Base-by-base conservation (phyloP, 1,140 invertebrate species). In the Portunus trituberculatus region DNA sequence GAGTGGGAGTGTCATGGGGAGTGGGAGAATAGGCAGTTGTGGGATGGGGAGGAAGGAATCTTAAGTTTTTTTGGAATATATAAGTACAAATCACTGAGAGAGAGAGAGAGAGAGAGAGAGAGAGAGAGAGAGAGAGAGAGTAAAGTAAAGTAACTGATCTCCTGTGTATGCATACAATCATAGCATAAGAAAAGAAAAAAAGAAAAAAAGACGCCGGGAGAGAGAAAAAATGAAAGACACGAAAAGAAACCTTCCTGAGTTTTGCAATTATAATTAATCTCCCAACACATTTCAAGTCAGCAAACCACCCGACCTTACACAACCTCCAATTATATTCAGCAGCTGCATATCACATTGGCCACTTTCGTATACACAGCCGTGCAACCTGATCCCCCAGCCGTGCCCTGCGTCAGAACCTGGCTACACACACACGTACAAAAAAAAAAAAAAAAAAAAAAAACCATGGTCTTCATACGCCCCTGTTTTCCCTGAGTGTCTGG, bases 251-350 rank as follows among this genome's bases (percentile, higher is more conserved):
- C 39, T 48, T 14, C 8, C 46, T 32, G 0, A 87, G 52, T 76
- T 93, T 87, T 88, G 84, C 92, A 93, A 93, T 88, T 93, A 87
- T 93, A 93, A 93, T 93, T 28, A 82, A 48, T 93, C 92, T 4
- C 16, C 8, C 92, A 86, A 86, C 92, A 45, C 83, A 86, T 45
- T 86, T 45, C 92, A 93, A 93, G 92, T 59, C 92, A 52, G 82
- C 48, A 88, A 52, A 32, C 92, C 14, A 29, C 82, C 83, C 39
- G 59, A 48, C 92, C 83, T 52, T 86, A 88, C 83, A 93, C 92
- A 93, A 88, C 92, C n/a, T 88, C 39, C 87, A 31, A 93, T 93
- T 93, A 93, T 93, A 87, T 25, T 52, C 82, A 48, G 46, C 92
- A 93, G 59, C 87, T 93, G 84, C 83, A 32, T 25, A 48, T 93